Conservation (phyloP, 2,888 invertebrate genomes). For the Penaeus monodon region DNA sequence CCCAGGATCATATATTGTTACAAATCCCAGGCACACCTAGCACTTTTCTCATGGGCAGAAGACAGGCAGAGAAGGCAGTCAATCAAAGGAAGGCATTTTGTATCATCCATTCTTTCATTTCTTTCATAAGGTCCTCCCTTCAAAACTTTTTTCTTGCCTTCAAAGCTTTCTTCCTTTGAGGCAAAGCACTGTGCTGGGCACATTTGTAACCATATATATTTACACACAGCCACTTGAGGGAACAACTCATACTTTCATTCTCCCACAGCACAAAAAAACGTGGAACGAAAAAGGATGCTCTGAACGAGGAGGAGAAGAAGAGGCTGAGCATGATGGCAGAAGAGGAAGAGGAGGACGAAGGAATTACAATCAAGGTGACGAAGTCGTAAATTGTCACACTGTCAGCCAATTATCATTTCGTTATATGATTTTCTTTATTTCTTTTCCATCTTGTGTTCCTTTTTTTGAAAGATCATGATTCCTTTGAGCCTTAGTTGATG, state of each 20-base stretch:
- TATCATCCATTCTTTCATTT: too few species aligned
- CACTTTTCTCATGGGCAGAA: too few species aligned
- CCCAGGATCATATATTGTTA: too few species aligned
- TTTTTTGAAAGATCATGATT: not conserved
- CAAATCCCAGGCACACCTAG: too few species aligned
- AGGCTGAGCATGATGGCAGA: slow-evolving; percentile 77
- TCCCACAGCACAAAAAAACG: slow-evolving; percentile 75
- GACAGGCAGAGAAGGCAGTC: too few species aligned
- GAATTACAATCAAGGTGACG: slow-evolving; percentile 75
- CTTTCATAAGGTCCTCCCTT: too few species aligned
- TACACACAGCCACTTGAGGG: too few species aligned
- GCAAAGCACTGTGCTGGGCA: too few species aligned
- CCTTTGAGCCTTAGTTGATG: not conserved
- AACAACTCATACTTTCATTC: not conserved
- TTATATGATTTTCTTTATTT: slow-evolving; percentile 13
- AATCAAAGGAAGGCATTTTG: too few species aligned
- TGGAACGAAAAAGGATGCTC: slow-evolving; percentile 77
- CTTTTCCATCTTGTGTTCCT: not conserved
- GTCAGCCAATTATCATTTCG: slow-evolving; percentile 44
- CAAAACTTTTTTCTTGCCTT: too few species aligned
- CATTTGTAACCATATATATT: too few species aligned
- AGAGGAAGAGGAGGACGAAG: slow-evolving; percentile 79
- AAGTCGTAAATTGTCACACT: slow-evolving; percentile 58
- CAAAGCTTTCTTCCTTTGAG: too few species aligned
- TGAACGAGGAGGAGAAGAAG: slow-evolving; percentile 74